phyloP scores from a whole-genome alignment of 2,113 vertebrate species.

The Ageneiosus marmoratus region DNA sequence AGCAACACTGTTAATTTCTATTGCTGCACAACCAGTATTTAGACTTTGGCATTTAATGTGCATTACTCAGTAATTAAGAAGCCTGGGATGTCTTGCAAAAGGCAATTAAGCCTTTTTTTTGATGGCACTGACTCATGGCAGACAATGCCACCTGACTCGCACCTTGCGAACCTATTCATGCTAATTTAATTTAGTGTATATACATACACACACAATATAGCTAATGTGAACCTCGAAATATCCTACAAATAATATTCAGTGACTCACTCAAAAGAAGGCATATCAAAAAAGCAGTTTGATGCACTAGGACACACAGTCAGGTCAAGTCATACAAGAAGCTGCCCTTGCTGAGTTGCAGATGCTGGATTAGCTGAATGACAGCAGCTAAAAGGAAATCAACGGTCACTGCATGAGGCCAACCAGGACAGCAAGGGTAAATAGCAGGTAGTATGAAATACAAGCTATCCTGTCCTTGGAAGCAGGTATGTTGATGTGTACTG shows the following conservation, averaged over 20 bases:
- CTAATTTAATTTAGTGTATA: background rate
- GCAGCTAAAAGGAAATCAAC: conserved; percentile 44
- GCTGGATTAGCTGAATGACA: conserved; percentile 12
- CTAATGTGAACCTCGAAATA: background rate
- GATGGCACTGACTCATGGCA: conserved; percentile 54
- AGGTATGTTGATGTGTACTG: too few relatives aligned
- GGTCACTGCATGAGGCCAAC: conserved; percentile 6
- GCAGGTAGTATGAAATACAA: conserved; percentile 14
- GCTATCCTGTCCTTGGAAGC: conserved; percentile 26
- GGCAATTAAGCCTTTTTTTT: conserved; percentile 63
- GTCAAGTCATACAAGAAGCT: conserved; percentile 12
- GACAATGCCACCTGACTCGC: conserved; percentile 12
- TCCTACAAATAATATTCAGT: conserved; percentile 12
- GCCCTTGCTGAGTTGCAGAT: background rate
- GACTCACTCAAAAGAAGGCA: background rate
- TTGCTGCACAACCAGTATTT: conserved; percentile 63
- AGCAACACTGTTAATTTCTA: conserved; percentile 60
- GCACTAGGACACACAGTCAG: conserved; percentile 36
- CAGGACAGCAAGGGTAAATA: conserved; percentile 9
- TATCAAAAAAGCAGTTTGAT: conserved; percentile 33
- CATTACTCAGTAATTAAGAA: conserved; percentile 62
- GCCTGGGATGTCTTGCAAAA: conserved; percentile 61
- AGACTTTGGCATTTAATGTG: conserved; percentile 63
- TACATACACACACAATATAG: background rate
- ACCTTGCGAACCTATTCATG: background rate